These are phyloP conservation scores for Belgica antarctica DNA, from an alignment of 2,888 invertebrate genomes.

Conservation along the genomic window DNA sequence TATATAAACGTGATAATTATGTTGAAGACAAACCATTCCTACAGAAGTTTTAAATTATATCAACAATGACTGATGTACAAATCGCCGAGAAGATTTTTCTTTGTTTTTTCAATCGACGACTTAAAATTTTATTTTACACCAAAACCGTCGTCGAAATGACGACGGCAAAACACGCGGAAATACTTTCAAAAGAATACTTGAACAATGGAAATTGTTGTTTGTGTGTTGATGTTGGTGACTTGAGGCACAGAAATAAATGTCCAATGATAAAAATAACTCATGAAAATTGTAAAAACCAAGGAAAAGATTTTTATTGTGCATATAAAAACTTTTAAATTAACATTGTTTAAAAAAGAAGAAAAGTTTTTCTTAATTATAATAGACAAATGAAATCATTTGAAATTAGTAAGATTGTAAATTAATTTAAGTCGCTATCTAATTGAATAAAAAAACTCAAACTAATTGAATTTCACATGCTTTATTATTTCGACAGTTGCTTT, in stretches of 20 bases:
- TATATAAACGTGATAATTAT: conserved; percentile 26
- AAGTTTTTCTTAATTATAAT: not conserved
- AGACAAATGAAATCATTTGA: not conserved
- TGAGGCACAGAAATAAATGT: too few relatives aligned
- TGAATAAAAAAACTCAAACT: conserved; percentile 20
- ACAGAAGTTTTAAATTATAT: not conserved
- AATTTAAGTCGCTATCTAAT: conserved; percentile 2
- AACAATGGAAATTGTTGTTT: not conserved
- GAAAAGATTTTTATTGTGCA: not conserved
- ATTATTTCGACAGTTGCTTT: not conserved
- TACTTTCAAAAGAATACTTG: not conserved
- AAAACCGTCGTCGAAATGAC: not conserved
- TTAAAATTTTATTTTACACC: not conserved
- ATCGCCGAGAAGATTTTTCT: not conserved
- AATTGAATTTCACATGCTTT: conserved; percentile 11
- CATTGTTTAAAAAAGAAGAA: not conserved
- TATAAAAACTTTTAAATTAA: too few relatives aligned
- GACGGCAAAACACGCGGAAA: conserved; percentile 5
- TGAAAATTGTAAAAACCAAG: not conserved
- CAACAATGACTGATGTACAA: conserved; percentile 8
- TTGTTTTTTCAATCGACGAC: not conserved
- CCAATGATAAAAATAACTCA: not conserved
- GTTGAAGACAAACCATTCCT: not conserved
- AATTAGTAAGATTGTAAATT: conserved; percentile 30
- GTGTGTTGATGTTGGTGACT: too few relatives aligned